A percentile compares a stretch with the other conserved stretches of the same genome.
Conservation (phyloP, 2,888 invertebrate genomes). For the Diarsia brunnea region DNA sequence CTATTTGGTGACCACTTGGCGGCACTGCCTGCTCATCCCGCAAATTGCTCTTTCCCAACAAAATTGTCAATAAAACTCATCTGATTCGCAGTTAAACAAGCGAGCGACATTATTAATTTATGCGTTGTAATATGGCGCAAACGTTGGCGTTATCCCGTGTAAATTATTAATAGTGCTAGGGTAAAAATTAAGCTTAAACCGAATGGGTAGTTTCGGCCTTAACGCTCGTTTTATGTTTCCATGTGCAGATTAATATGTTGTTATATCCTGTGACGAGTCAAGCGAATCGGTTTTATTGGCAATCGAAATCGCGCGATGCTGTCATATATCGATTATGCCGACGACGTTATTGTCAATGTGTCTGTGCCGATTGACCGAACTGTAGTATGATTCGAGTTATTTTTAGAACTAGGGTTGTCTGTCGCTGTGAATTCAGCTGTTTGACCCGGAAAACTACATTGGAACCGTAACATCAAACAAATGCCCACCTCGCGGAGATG, state of each 20-base stretch:
- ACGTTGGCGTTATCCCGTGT: constrained; percentile 89
- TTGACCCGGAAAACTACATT: constrained; percentile 65
- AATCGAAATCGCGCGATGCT: constrained; percentile 61
- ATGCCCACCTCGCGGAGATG: constrained; percentile 64
- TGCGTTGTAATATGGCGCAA: constrained; percentile 90
- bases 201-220: constrained; percentile 89
- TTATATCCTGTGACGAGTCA: constrained; percentile 80
- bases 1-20: constrained; percentile 89
- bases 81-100: constrained; percentile 91
- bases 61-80: constrained; percentile 91
- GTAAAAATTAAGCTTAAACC: constrained; percentile 91
- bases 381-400: constrained; percentile 22
- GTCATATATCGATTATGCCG: constrained; percentile 62
- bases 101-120: constrained; percentile 91
- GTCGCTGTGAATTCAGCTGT: constrained; percentile 35
- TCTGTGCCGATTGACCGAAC: constrained; percentile 37
- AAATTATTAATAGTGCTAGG: constrained; percentile 91
- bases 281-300: constrained; percentile 76
- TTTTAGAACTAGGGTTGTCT: constrained; percentile 46
- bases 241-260: constrained; percentile 87
- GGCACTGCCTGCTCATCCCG: constrained; percentile 87
- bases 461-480: constrained; percentile 74
- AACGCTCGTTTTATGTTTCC: constrained; percentile 88
- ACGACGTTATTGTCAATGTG: constrained; percentile 48
- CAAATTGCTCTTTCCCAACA: constrained; percentile 90